These are phyloP conservation scores for Cygnus buccinator DNA, from an alignment of 2,113 vertebrate species.

Conservation along the genomic window DNA sequence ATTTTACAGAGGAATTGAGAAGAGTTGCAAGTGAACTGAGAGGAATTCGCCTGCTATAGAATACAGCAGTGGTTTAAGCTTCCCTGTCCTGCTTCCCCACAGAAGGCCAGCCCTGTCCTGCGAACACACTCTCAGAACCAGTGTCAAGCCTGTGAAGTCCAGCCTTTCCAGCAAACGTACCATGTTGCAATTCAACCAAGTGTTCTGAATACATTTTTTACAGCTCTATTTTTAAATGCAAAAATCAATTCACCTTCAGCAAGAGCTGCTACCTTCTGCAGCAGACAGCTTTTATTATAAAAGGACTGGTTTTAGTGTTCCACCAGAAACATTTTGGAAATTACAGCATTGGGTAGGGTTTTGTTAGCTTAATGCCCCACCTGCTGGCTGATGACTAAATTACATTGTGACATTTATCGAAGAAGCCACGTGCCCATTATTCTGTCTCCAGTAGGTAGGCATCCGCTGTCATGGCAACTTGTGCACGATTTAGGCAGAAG, in stretches of 20 bases:
- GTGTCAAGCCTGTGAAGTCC: neutral
- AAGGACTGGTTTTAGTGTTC: neutral
- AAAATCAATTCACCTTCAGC: neutral
- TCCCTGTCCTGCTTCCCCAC: neutral
- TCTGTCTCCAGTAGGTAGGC: neutral
- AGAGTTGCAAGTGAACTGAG: neutral
- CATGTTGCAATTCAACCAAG: neutral
- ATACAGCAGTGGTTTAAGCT: neutral
- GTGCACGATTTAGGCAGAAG: neutral
- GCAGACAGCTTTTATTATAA: neutral
- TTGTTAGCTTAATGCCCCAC: slow-evolving; percentile 69
- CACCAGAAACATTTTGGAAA: neutral
- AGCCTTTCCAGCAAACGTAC: neutral
- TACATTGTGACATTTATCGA: neutral
- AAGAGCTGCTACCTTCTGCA: neutral
- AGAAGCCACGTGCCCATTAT: neutral
- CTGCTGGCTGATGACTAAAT: slow-evolving; percentile 60
- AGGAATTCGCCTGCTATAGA: neutral
- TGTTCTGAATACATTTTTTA: neutral
- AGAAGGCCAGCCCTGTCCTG: neutral
- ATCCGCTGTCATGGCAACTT: slow-evolving; percentile 40
- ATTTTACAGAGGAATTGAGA: neutral
- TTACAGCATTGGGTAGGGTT: neutral
- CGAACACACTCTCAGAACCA: neutral
- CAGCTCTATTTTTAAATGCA: neutral